Base-by-base conservation (phyloP, 2,888 invertebrate species). In the Leptopilina syphax region DNA sequence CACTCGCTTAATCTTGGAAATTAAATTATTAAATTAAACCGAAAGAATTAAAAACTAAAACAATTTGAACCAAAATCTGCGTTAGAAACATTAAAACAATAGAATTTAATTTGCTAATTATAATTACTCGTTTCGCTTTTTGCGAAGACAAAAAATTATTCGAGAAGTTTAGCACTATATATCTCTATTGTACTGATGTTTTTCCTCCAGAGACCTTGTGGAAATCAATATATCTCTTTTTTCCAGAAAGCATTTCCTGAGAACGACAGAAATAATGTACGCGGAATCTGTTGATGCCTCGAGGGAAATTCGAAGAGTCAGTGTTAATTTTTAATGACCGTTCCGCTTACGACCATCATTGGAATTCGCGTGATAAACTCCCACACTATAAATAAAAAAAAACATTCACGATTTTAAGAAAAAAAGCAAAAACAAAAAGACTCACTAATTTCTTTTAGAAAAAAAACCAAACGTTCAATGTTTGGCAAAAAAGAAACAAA, bases 271-370 rank as follows among this genome's bases (percentile, higher is more conserved):
- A 73, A 73, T 9, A 54, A 34, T 54, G 57, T 13, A 73, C 2
- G 7, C 24, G 34, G 34, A 68, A 50, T 68, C 68, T 47, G 68
- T 68, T 68, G 68, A 73, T 73, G n/a, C 34, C 73, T 34, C 34
- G 27, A 34, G 57, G 73, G 73, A 73, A 73, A 73, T 73, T 57
- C n/a, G n/a, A 8, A 57, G 57, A 73, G 54, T 68, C 6, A 8
- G 10, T 27, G 27, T 57, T 57, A 34, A 73, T 70, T 70, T 70
- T 70, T 73, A 73, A 73, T 13, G 54, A 70, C 12, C 7, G 47
- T 10, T 13, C n/a, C 18, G 44, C 41, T 63, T 24, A 24, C 34
- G 65, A 65, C 12, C 10, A 27, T 65, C 12, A 65, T 50, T 50
- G 10, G 65, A 65, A 34, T 41, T 65, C 12, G 34, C 65, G 41